Evolutionary conservation across 2,888 invertebrate genomes (phyloP).

Genomic region (Xestia rhomboidea): DNA sequence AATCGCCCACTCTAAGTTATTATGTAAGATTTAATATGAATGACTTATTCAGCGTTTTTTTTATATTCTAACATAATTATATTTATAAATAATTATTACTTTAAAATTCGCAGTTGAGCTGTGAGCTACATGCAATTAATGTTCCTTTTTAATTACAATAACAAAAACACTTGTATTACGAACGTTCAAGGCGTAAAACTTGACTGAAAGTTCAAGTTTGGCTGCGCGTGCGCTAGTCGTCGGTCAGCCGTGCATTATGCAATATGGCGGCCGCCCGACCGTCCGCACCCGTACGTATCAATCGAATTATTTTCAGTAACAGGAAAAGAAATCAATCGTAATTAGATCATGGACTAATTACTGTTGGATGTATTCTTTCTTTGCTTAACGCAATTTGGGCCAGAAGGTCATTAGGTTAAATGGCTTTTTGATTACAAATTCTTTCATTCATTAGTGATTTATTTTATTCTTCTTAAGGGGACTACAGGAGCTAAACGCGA

Average conservation of each 20-base stretch:
- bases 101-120: neutral
- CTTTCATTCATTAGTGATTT: neutral
- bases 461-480: neutral
- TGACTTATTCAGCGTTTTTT: neutral
- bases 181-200: conserved; percentile 49
- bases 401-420: conserved; percentile 8
- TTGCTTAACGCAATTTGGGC: conserved; percentile 1
- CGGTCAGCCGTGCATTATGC: conserved; percentile 34
- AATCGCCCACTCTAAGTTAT: neutral
- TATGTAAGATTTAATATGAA: neutral
- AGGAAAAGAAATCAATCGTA: conserved; percentile 49
- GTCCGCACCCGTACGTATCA: conserved; percentile 22
- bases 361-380: conserved; percentile 29
- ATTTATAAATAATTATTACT: too few species aligned
- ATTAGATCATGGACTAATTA: conserved; percentile 48
- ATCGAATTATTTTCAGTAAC: conserved; percentile 48
- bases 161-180: conserved; percentile 34
- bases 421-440: neutral
- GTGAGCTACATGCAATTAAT: conserved; percentile 10
- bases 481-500: too few species aligned
- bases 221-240: conserved; percentile 35
- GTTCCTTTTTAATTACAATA: conserved; percentile 16
- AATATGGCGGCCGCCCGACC: conserved; percentile 23
- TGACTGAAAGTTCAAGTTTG: conserved; percentile 61
- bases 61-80: too few species aligned